Evolutionary conservation across 2,113 vertebrate genomes (phyloP), one percentile per base, ranked within the genome.

Genomic region (Tringa solitaria): DNA sequence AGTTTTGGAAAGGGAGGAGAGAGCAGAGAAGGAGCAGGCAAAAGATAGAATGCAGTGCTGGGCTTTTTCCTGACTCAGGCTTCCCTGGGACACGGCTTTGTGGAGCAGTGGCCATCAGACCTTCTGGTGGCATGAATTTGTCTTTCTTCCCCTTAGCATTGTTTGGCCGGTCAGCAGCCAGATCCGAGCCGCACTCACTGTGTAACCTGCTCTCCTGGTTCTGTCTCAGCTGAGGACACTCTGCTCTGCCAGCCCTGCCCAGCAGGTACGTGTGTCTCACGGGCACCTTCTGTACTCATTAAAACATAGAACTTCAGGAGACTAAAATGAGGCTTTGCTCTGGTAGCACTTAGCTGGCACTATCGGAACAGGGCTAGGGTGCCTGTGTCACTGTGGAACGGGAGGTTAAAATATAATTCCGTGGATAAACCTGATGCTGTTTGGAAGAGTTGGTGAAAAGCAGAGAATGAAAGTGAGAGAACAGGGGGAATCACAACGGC

Each of bases 81-180:
- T 28, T 82, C 15, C 2, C 8, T 35, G 35, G 37, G n/a, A 33
- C 5, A 1, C 22, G 41, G 67, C 13, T 74, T 70, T 45, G 41
- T 10, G 35, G 26, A 76, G 30, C 23, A 37, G 5, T 13, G 41
- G 54, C 15, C 14, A 2, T 22, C 3, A 8, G 33, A 51, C 2
- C 4, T 76, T 17, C 27, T 12, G 8, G 8, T 61, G 46, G 6
- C 22, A 4, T 48, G 13, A 30, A 17, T 60, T 19, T 77, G 14
- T 93, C 5, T 67, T 84, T 93, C 63, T 68, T 41, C 48, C 24
- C 27, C 67, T 32, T 60, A 97, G 97, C 98, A 28, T 8, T 99
- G 98, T 82, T 87, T 68, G 4, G 96, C 97, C n/a, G 98, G 98
- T 35, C 94, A 98, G 87, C 98, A 99, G 90, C 98, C 98, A 9